Base-by-base conservation (phyloP, 1,140 invertebrate species). In the Microplitis mediator region DNA sequence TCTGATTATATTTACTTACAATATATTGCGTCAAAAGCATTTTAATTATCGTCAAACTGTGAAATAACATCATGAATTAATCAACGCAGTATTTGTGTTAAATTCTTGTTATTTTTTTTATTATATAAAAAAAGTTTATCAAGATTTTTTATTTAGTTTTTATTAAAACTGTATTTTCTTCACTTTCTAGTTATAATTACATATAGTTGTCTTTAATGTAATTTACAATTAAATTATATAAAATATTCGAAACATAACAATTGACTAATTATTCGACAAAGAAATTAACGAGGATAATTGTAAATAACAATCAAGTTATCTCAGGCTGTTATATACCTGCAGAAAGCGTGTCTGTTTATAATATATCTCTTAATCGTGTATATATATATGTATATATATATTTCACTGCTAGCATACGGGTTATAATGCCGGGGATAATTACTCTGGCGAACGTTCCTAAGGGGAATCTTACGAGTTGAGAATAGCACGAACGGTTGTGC, bases 21-120 rank as follows among this genome's bases (percentile, higher is more conserved):
- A 86, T 87, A 45, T 45, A 45, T 45, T 87, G 86, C 82, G 83
- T 85, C 80, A 87, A 86, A 45, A 86, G 82, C 82, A 83, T 86
- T 87, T 86, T 87, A 87, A 87, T 87, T 86, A 84, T 87, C 80
- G 77, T 71, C 71, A 74, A 80, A 72, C 75, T 45, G 11, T 9
- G 39, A 45, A 45, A 45, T 45, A 45, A 45, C 39, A 45, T 45
- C 69, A 72, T 72, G 73, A 4, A 56, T 56, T 23, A 56, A 56
- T 16, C 52, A 16, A 14, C 11, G 6, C 4, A 45, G 39, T 45
- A 45, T 45, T 45, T 11, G 39, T 45, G 39, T 45, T 11, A 45
- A 45, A 45, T 45, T 6, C 11, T 45, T 45, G 0, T 45, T 45
- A 45, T 45, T 45, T 45, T 45, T 45, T 23, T 1, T 23, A 2